Percentiles rank a stretch among this genome's conserved stretches.
phyloP scores from a whole-genome alignment of 2,113 vertebrate genomes.

The Stigmatopora nigra region DNA sequence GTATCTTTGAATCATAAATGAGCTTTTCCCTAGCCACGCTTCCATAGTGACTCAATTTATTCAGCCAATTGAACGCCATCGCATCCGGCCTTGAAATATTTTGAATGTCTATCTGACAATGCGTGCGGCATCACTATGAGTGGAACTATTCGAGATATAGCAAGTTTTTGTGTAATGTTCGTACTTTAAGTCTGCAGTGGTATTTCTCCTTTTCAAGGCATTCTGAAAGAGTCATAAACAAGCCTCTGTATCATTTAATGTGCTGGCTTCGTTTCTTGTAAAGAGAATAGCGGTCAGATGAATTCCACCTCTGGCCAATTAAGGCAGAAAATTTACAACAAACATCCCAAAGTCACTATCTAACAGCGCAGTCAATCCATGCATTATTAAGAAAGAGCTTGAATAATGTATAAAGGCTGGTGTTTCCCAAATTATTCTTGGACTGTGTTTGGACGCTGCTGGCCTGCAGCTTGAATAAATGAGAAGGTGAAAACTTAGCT shows the following conservation, averaged over 20 bases:
- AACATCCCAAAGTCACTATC: conserved; percentile 12
- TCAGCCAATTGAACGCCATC: conserved; percentile 12
- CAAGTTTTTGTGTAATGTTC: neutral
- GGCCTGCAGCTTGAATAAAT: conserved; percentile 33
- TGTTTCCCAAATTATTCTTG: conserved; percentile 45
- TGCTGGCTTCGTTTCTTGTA: conserved; percentile 23
- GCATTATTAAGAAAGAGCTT: conserved; percentile 46
- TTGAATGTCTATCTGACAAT: conserved; percentile 4
- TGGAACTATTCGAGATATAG: neutral
- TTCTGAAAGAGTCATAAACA: neutral
- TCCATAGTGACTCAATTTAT: conserved; percentile 19
- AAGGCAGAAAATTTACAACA: conserved; percentile 25
- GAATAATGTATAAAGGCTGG: conserved; percentile 55
- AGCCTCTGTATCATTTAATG: conserved; percentile 2
- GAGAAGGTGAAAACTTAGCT: conserved; percentile 5
- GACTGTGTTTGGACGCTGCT: conserved; percentile 20
- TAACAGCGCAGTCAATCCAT: conserved; percentile 33
- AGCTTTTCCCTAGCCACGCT: conserved; percentile 6
- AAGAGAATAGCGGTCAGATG: conserved; percentile 32
- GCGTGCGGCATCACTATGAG: neutral
- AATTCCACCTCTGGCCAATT: conserved; percentile 24
- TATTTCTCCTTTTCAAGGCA: neutral
- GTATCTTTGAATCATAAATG: conserved; percentile 9
- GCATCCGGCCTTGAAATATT: conserved; percentile 9
- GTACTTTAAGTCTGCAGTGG: neutral